phyloP scores from a whole-genome alignment of 2,113 vertebrate species.

The Petaurus breviceps region DNA sequence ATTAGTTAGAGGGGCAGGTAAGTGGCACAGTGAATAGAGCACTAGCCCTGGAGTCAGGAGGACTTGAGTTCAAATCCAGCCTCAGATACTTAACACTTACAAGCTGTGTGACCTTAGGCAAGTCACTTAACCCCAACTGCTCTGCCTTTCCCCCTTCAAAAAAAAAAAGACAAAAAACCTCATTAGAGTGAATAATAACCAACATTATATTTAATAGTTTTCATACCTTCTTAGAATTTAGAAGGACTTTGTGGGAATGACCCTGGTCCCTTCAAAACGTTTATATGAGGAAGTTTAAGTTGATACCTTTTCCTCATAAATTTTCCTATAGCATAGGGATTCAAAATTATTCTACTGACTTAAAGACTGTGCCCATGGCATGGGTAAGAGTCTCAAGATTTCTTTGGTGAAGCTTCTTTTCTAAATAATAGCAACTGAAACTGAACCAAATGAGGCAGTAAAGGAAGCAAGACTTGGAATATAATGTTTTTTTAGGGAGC shows the following conservation, averaged over 20 bases:
- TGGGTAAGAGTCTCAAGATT: background rate
- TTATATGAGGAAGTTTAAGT: too few relatives aligned
- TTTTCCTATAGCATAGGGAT: background rate
- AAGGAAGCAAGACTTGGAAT: background rate
- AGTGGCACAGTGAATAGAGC: too few relatives aligned
- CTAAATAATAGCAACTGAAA: background rate
- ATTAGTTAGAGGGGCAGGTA: too few relatives aligned
- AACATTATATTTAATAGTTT: background rate
- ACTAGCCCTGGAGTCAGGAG: too few relatives aligned
- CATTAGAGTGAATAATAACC: background rate
- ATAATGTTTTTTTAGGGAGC: too few relatives aligned
- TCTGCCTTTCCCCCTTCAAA: too few relatives aligned
- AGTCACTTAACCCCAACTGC: too few relatives aligned
- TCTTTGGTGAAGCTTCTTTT: background rate
- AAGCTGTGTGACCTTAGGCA: too few relatives aligned
- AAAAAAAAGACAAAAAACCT: too few relatives aligned
- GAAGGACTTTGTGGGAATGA: background rate
- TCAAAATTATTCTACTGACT: background rate
- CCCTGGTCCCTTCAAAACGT: too few relatives aligned
- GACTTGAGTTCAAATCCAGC: too few relatives aligned
- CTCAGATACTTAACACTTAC: too few relatives aligned
- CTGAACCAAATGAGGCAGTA: background rate
- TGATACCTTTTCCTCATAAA: background rate
- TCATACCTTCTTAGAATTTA: background rate
- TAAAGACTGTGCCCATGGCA: background rate